A percentile compares a stretch with the other conserved stretches of the same genome.
Conservation (phyloP, 2,888 invertebrate genomes). For the Thelaira solivaga region DNA sequence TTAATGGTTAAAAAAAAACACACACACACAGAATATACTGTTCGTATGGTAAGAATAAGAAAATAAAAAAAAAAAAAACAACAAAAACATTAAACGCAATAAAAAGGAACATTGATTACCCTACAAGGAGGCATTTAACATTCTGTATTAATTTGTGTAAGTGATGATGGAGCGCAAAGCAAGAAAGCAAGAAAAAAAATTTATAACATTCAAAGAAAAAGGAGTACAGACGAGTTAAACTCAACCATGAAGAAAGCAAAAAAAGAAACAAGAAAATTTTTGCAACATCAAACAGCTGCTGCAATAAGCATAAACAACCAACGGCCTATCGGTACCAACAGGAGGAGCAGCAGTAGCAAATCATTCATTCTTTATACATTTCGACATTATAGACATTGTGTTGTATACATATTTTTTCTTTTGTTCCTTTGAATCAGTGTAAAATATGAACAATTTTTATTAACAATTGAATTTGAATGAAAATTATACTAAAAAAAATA, state of each 20-base stretch:
- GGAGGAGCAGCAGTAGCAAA: slow-evolving; percentile 18
- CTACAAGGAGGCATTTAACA: slow-evolving; percentile 57
- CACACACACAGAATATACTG: neutral
- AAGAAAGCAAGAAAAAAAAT: neutral
- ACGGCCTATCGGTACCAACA: neutral
- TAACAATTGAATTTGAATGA: slow-evolving; percentile 48
- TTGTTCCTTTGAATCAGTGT: slow-evolving; percentile 31
- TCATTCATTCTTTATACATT: slow-evolving; percentile 30
- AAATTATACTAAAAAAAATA: neutral
- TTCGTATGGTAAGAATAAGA: too few species aligned
- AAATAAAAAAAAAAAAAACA: neutral
- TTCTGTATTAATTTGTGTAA: slow-evolving; percentile 59
- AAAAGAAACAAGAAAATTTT: too few species aligned
- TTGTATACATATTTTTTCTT: slow-evolving; percentile 19
- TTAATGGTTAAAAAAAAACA: slow-evolving; percentile 25
- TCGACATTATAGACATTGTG: slow-evolving; percentile 24
- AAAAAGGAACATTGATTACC: slow-evolving; percentile 57
- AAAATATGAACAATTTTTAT: slow-evolving; percentile 35
- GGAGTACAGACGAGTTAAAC: slow-evolving; percentile 18
- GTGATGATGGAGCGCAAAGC: slow-evolving; percentile 53
- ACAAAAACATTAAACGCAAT: slow-evolving; percentile 41
- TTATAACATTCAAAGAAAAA: neutral
- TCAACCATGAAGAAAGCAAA: slow-evolving; percentile 14
- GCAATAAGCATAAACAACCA: neutral
- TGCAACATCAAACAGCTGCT: slow-evolving; percentile 23